Evolutionary conservation across 2,888 invertebrate genomes (phyloP).

Genomic region (Rhagium mordax): DNA sequence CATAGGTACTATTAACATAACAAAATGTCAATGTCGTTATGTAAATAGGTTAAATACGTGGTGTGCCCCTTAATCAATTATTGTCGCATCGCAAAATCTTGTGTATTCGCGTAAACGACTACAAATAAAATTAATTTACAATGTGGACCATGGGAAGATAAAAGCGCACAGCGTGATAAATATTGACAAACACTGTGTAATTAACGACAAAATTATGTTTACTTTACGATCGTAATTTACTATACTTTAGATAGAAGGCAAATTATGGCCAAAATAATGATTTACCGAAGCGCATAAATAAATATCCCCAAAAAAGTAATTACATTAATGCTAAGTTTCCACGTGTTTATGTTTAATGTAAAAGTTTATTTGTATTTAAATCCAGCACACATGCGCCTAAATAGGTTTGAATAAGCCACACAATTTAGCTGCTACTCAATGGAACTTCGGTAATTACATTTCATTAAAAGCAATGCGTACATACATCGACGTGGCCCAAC

Average conservation of each 20-base stretch:
- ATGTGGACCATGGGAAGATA: neutral
- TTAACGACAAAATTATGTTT: constrained; percentile 7
- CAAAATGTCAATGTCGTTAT: neutral
- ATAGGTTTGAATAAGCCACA: neutral
- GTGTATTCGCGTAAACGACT: neutral
- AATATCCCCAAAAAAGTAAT: neutral
- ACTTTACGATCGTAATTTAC: neutral
- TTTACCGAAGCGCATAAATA: neutral
- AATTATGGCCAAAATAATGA: neutral
- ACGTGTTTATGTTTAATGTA: neutral
- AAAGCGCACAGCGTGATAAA: neutral
- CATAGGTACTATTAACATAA: neutral
- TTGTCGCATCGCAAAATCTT: neutral
- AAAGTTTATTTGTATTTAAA: neutral
- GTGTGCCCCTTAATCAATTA: neutral
- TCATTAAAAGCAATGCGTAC: too few relatives aligned
- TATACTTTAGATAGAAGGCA: neutral
- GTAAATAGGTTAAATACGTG: neutral
- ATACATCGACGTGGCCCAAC: too few relatives aligned
- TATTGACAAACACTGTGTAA: neutral
- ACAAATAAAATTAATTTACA: neutral
- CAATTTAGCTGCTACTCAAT: neutral
- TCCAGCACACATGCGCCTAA: neutral
- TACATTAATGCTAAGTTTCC: neutral
- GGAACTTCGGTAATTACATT: neutral